Evolutionary conservation across 2,888 invertebrate genomes (phyloP).

Genomic region (Agriopis leucophaearia): DNA sequence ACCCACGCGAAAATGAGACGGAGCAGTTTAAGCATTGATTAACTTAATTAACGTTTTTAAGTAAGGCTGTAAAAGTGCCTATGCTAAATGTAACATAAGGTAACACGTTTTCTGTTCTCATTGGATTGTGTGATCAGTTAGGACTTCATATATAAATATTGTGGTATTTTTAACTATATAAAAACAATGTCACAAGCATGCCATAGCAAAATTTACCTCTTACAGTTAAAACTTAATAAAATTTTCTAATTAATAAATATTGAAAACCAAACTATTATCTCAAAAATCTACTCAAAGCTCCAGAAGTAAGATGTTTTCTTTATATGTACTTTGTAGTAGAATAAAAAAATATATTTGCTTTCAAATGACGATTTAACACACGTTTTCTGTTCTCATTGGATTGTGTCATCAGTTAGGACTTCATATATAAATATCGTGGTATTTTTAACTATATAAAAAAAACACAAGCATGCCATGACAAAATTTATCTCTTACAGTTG

Average conservation of each 20-base stretch:
- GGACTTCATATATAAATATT: no score
- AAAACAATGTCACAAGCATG: not conserved
- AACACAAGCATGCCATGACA: not conserved
- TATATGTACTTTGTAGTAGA: not conserved
- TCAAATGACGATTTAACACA: not conserved
- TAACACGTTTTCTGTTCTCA: no score
- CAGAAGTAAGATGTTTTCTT: not conserved
- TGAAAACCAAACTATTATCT: not conserved
- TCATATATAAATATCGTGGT: no score
- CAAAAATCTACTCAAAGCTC: not conserved
- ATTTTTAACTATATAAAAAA: not conserved
- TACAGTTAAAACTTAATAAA: no score
- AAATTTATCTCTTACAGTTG: not conserved
- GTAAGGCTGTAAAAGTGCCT: not conserved
- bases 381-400: no score
- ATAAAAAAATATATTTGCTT: not conserved
- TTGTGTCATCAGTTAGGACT: no score
- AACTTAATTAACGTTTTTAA: no score
- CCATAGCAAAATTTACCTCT: not conserved
- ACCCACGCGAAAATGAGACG: no score
- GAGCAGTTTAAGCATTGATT: no score
- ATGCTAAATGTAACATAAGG: not conserved
- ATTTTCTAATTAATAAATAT: not conserved
- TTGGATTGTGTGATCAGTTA: no score
- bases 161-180: no score